Conservation (phyloP, 2,113 vertebrate genomes). For the Platycercus adscitus region DNA sequence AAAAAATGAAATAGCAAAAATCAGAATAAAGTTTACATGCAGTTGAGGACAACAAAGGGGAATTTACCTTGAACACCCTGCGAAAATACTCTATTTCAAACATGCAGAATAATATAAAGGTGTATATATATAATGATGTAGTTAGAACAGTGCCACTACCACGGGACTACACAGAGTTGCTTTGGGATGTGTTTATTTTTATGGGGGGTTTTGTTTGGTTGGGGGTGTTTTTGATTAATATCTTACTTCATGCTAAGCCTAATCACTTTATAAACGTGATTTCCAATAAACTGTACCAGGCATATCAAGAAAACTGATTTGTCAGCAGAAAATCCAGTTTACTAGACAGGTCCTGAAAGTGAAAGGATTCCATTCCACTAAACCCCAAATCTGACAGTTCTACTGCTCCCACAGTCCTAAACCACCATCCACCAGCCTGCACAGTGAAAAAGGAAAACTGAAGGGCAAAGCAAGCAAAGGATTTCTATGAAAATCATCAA, state of each 20-base stretch:
- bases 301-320: background rate
- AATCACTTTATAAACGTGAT: background rate
- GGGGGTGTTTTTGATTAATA: background rate
- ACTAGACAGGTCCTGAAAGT: background rate
- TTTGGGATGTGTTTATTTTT: background rate
- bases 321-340: background rate
- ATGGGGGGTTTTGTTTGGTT: background rate
- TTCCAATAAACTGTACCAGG: background rate
- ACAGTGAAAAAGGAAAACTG: background rate
- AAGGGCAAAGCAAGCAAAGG: background rate
- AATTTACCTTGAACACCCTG: background rate
- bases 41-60: background rate
- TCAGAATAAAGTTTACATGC: background rate
- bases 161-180: background rate
- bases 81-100: background rate
- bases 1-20: background rate
- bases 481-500: background rate
- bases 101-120: background rate
- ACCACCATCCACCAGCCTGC: background rate
- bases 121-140: background rate
- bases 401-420: background rate
- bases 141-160: background rate
- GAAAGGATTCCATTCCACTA: background rate
- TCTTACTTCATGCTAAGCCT: background rate
- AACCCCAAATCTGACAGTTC: background rate